These are phyloP conservation scores for Heteronetta atricapilla DNA, from an alignment of 2,113 vertebrate genomes.

Conservation along the genomic window DNA sequence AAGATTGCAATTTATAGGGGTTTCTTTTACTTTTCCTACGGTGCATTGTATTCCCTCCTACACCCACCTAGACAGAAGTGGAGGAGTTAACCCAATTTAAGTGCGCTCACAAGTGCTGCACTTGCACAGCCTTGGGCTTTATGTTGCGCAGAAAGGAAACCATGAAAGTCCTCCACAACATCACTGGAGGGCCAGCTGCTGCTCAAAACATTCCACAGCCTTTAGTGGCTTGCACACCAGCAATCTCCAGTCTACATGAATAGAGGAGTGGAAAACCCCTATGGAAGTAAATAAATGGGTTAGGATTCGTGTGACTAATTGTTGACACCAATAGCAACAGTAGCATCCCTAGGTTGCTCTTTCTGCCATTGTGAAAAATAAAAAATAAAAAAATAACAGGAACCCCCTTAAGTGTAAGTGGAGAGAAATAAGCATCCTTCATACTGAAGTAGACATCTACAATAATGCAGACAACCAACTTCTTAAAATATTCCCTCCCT, in stretches of 20 bases:
- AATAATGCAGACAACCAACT: not conserved
- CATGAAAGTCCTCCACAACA: not conserved
- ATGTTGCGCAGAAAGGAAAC: not conserved
- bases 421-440: not conserved
- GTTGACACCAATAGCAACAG: not conserved
- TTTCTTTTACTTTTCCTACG: not conserved
- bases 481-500: not conserved
- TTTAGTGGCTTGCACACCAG: not conserved
- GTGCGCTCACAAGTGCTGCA: rapidly evolving
- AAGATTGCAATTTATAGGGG: not conserved
- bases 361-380: not conserved
- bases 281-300: not conserved
- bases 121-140: not conserved
- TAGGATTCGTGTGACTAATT: not conserved
- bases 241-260: not conserved
- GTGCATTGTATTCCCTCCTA: not conserved
- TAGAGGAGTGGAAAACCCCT: not conserved
- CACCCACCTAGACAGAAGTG: not conserved
- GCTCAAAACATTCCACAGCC: not conserved
- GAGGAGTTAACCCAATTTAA: not conserved
- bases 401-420: not conserved
- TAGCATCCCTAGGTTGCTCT: not conserved
- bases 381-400: not conserved
- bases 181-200: not conserved
- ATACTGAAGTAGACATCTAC: not conserved